Evolutionary conservation across 2,888 invertebrate genomes (phyloP).

Genomic region (Nyleta sp.): DNA sequence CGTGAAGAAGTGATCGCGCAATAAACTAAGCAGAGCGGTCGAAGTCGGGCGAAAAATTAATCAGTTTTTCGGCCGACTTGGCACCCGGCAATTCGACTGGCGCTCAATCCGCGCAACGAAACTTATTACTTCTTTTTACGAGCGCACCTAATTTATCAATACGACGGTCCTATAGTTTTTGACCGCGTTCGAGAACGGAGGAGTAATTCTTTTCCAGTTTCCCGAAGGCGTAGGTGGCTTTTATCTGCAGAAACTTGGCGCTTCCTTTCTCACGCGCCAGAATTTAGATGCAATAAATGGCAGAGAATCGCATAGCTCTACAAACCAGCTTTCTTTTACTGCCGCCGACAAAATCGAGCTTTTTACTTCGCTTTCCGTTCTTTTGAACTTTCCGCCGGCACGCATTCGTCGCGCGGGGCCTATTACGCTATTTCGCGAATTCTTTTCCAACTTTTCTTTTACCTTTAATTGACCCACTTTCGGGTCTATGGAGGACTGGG

Average conservation of each 20-base stretch:
- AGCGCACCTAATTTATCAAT: slow-evolving; percentile 25
- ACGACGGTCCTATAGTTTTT: slow-evolving; percentile 18
- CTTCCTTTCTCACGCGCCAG: slow-evolving; percentile 40
- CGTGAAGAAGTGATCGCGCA: too few relatives aligned
- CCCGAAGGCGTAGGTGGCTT: slow-evolving; percentile 37
- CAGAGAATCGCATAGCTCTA: slow-evolving; percentile 22
- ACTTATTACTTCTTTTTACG: slow-evolving; percentile 10
- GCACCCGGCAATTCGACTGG: too few relatives aligned
- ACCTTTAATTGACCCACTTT: slow-evolving; percentile 11
- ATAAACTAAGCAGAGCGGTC: too few relatives aligned
- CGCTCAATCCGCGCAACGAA: slow-evolving; percentile 4
- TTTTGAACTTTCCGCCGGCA: slow-evolving; percentile 5
- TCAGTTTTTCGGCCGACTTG: too few relatives aligned
- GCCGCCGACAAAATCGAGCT: slow-evolving; percentile 34
- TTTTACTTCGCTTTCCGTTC: slow-evolving; percentile 11
- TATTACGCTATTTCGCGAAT: slow-evolving; percentile 14
- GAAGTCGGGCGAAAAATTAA: too few relatives aligned
- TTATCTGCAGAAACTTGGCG: slow-evolving; percentile 47
- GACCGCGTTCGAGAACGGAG: slow-evolving; percentile 14
- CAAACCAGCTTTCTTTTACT: slow-evolving; percentile 43
- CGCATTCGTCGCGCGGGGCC: not conserved
- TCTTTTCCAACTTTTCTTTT: not conserved
- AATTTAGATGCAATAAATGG: slow-evolving; percentile 51
- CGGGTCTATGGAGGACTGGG: too few relatives aligned
- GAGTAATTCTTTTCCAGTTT: slow-evolving; percentile 34